A percentile compares a stretch with the other conserved stretches of the same genome.
These are phyloP conservation scores for Lepidurus arcticus DNA, from an alignment of 1,140 invertebrate species.

Conservation along the genomic window DNA sequence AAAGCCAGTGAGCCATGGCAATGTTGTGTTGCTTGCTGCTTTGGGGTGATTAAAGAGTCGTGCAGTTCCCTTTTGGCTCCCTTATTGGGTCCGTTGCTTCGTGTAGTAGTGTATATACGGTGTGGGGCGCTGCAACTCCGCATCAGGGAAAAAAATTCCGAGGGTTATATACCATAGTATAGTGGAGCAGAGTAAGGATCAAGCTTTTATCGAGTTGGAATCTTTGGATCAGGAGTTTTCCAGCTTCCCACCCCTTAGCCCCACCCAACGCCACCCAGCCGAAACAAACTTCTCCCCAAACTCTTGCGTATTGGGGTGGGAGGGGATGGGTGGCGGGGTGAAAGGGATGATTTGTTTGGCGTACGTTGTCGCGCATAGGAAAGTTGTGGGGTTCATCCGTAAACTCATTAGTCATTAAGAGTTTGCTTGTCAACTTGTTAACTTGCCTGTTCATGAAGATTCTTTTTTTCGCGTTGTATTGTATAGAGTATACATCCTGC, in stretches of 20 bases:
- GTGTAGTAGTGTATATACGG: not conserved
- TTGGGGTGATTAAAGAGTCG: constrained; percentile 15
- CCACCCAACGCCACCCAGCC: too few relatives aligned
- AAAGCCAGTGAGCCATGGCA: constrained; percentile 18
- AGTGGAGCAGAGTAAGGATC: not conserved
- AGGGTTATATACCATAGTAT: not conserved
- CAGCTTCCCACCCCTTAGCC: not conserved
- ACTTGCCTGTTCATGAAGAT: too few relatives aligned
- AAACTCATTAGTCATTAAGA: constrained; percentile 22
- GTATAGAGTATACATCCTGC: not conserved
- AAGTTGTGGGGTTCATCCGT: constrained; percentile 9
- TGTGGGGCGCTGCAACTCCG: not conserved
- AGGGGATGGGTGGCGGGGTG: not conserved
- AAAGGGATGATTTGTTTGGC: too few relatives aligned
- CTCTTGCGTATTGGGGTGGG: not conserved
- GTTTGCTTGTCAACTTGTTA: constrained; percentile 13
- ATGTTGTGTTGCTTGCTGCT: constrained; percentile 21
- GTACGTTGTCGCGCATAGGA: not conserved
- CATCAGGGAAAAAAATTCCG: not conserved
- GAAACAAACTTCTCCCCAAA: not conserved
- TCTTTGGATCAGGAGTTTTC: not conserved
- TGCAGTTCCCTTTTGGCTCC: not conserved
- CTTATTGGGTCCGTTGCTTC: not conserved
- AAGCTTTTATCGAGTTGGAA: constrained; percentile 7
- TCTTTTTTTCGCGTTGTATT: not conserved